These are phyloP conservation scores for Pseudomyrmex cubaensis DNA, from an alignment of 1,140 invertebrate genomes.

Conservation along the genomic window DNA sequence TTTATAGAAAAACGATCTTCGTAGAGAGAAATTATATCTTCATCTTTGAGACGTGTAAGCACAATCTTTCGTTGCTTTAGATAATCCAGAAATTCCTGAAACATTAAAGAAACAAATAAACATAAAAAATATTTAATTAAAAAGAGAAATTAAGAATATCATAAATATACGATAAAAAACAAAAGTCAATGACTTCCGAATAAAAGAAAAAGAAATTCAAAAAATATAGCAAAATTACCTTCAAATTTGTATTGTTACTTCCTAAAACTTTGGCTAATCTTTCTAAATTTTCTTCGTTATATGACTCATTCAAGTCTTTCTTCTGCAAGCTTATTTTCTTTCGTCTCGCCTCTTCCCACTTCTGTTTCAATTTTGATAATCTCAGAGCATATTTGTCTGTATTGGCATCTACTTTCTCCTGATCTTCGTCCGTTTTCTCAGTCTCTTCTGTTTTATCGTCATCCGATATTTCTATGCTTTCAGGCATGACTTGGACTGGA, in stretches of 20 bases:
- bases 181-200: too few species aligned
- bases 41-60: constrained; percentile 79
- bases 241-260: constrained; percentile 68
- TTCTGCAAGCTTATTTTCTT: constrained; percentile 72
- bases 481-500: neutral
- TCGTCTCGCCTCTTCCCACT: constrained; percentile 74
- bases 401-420: constrained; percentile 56
- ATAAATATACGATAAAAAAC: neutral
- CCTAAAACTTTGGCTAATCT: constrained; percentile 74
- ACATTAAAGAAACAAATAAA: neutral
- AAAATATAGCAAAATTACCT: constrained; percentile 1
- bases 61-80: constrained; percentile 82
- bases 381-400: constrained; percentile 68
- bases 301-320: constrained; percentile 66
- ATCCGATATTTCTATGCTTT: neutral
- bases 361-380: constrained; percentile 69
- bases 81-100: constrained; percentile 81
- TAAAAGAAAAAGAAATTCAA: too few species aligned
- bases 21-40: constrained; percentile 80
- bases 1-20: constrained; percentile 75
- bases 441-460: neutral
- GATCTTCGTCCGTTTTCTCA: neutral
- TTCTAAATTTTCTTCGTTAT: constrained; percentile 71
- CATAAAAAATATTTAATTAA: neutral
- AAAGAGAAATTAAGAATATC: neutral